Evolutionary conservation across 2,888 invertebrate species (phyloP), one percentile per base, ranked within the genome.

Genomic region (Eucera pruinosa): DNA sequence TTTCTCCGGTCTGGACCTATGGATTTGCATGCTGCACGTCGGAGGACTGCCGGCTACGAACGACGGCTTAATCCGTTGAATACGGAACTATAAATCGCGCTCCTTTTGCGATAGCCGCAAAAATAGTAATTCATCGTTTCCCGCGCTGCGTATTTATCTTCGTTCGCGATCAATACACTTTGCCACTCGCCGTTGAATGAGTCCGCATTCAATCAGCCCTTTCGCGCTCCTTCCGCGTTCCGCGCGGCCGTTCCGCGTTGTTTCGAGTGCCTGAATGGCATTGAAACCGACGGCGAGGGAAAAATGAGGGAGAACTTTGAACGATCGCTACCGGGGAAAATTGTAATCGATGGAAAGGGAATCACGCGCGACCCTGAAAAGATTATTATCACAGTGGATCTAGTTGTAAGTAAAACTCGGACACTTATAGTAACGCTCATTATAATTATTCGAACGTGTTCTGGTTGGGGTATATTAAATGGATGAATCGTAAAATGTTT

Each of bases 11-110:
- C 48, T 45, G 25, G 36, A 41, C 39, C 55, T n/a, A 54, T 23
- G 39, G 54, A 60, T 71, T 65, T 71, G 60, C 75, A 71, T 65
- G 67, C 20, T 18, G 25, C 45, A 47, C n/a, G 54, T 36, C 50
- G 27, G 36, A 71, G 62, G 50, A 18, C 18, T 33, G 60, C 58
- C n/a, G 45, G 41, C 45, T 20, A 52, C 67, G 58, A 41, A 47
- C 67, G 67, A 77, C 61, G 77, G 68, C 77, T 77, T 74, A 74
- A 77, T 77, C 74, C 74, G 30, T 64, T 74, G 74, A 77, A 77
- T 68, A 45, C 62, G 54, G 43, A 60, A 64, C 74, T 74, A 77
- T 77, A 77, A 77, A 74, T 77, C 68, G 61, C 41, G 57, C 27
- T 62, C 33, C 73, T 58, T 68, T 50, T 30, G 48, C 65, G 60